Base-by-base conservation (phyloP, 2,888 invertebrate genomes). In the Dryobotodes eremita region DNA sequence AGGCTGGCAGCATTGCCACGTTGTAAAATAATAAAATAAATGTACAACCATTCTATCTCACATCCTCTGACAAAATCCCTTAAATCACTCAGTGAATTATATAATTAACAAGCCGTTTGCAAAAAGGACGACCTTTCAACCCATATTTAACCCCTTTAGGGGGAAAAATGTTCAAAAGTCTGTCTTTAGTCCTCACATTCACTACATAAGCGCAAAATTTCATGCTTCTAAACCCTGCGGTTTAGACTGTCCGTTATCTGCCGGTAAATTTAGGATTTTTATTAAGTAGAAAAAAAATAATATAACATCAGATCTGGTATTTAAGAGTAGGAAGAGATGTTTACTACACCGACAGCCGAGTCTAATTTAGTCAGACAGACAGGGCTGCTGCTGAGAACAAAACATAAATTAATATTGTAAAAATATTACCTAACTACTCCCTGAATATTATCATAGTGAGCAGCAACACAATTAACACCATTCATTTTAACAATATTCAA, bases 371-470 rank as follows among this genome's bases (percentile, higher is more conserved):
- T 15, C 13, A n/a, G n/a, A 42, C 10, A 6, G 7, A n/a, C 10
- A 17, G n/a, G 11, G 5, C 10, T 26, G 11, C 11, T 26, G 3
- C 46, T 13, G 20, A 11, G 46, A 46, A 46, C 1, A 15, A 42
- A 13, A 48, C 13, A 0, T 68, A 23, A 50, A n/a, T n/a, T n/a
- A n/a, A 23, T 31, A 48, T 13, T 31, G 6, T 10, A 10, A 17
- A 1, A 11, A 57, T 36, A 23, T 74, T 70, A 74, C 92, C 86
- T 89, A 11, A 88, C 78, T 4, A 85, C 48, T 42, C 86, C 86
- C 10, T 79, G 82, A 23, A 78, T 66, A 13, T 82, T 69, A 75
- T 87, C 78, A 26, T 74, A 68, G 26, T 78, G 61, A 2, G 87
- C 90, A n/a, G 72, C 71, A 42, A 72, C 83, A 80, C 82, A 84